Percentiles rank a stretch among this genome's conserved stretches.
Conservation (phyloP, 1,140 invertebrate genomes). For the Rhysida immarginata region DNA sequence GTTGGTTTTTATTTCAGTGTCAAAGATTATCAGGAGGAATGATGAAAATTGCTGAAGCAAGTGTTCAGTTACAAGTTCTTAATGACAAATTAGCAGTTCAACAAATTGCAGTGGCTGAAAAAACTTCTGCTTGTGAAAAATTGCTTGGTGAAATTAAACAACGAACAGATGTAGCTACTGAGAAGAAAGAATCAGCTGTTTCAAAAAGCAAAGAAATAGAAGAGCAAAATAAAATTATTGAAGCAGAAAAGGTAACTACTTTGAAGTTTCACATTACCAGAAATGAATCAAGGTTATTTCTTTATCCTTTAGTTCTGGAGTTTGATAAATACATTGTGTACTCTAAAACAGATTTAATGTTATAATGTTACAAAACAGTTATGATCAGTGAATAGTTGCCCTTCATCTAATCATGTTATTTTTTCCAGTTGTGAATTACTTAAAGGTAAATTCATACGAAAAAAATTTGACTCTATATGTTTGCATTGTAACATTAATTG, state of each 20-base stretch:
- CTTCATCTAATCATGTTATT: too few species aligned
- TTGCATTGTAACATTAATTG: too few species aligned
- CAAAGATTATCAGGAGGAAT: conserved; percentile 50
- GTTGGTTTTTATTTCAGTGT: conserved; percentile 40
- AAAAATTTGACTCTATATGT: too few species aligned
- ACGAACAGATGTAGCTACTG: conserved; percentile 41
- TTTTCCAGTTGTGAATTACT: too few species aligned
- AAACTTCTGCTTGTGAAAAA: conserved; percentile 53
- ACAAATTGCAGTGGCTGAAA: conserved; percentile 54
- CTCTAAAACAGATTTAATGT: too few species aligned
- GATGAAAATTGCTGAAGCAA: conserved; percentile 61
- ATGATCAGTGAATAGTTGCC: too few species aligned
- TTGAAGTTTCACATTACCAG: too few species aligned
- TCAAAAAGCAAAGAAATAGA: conserved; percentile 63
- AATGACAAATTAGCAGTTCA: conserved; percentile 59
- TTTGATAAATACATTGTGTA: too few species aligned
- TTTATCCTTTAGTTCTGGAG: too few species aligned
- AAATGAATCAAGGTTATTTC: too few species aligned
- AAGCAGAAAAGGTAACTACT: conserved; percentile 49
- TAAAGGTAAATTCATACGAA: too few species aligned
- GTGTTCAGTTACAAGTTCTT: conserved; percentile 48
- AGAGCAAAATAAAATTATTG: conserved; percentile 56
- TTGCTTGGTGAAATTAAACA: conserved; percentile 47
- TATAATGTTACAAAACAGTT: too few species aligned
- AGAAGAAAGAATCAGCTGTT: conserved; percentile 58